Evolutionary conservation across 2,888 invertebrate genomes (phyloP), one percentile per base, ranked within the genome.

Genomic region (Ectemnius cavifrons): DNA sequence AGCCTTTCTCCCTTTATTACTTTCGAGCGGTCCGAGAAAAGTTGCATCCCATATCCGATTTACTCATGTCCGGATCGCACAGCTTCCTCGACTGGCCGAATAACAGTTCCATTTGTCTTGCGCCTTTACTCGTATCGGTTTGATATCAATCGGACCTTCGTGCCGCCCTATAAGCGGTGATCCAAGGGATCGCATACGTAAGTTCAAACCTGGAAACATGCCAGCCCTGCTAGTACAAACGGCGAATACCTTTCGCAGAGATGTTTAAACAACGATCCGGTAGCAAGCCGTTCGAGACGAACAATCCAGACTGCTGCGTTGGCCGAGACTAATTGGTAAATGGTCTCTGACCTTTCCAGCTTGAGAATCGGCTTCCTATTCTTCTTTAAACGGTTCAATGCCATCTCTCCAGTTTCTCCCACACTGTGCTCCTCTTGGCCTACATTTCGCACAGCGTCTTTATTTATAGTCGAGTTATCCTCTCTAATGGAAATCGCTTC

Each of bases 81-180:
- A 5, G 45, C 45, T 14, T 16, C 46, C 18, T 20, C 11, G 18
- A 14, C 58, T 13, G 20, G 5, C 23, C 16, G n/a, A 11, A 45
- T 27, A 23, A 13, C 28, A 18, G n/a, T 46, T 13, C n/a, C 46
- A 20, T 61, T 62, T 63, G 11, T 63, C 59, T 60, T 56, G 52
- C 23, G 45, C 60, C 49, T 6, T 18, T 46, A 20, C 4, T 16
- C 45, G 45, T 60, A 47, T 49, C 23, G 62, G 47, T 73, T 80
- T 70, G 74, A 66, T 80, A 80, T 74, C 80, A 70, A 70, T 80
- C 71, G 75, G 16, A 61, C 67, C 60, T 59, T 65, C 14, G 47
- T 45, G 6, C 2, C 28, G 52, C 46, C 45, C 13, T 23, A 11
- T 14, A 18, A 6, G 37, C 8, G 28, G 52, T 47, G 56, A 58